phyloP scores from a whole-genome alignment of 2,113 vertebrate genomes.

The Scartelaos histophorus region DNA sequence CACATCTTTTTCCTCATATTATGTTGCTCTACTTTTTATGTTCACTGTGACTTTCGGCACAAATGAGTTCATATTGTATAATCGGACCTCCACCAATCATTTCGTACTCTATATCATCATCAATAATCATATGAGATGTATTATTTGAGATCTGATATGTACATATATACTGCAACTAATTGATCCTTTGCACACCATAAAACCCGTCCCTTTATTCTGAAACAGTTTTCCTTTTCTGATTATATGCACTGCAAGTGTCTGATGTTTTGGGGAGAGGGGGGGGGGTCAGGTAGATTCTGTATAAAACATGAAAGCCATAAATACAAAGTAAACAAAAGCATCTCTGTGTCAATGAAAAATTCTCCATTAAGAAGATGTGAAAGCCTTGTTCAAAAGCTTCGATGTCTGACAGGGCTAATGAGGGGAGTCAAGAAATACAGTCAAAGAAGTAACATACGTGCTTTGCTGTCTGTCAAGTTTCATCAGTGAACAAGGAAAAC shows the following conservation, averaged over 20 bases:
- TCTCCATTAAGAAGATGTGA: not conserved
- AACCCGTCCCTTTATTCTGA: not conserved
- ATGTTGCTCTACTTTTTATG: too few species aligned
- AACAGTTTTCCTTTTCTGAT: too few species aligned
- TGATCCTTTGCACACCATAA: too few species aligned
- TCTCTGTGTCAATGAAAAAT: conserved; percentile 26
- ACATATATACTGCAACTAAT: too few species aligned
- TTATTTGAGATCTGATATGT: too few species aligned
- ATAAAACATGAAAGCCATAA: conserved; percentile 27
- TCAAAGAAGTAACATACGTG: not conserved
- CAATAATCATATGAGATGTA: too few species aligned
- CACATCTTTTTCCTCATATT: too few species aligned
- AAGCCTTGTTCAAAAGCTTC: conserved; percentile 16
- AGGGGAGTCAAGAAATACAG: conserved; percentile 18
- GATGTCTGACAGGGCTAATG: conserved; percentile 34
- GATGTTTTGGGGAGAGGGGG: conserved; percentile 42
- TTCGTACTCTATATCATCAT: too few species aligned
- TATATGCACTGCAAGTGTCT: conserved; percentile 17
- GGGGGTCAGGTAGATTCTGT: not conserved
- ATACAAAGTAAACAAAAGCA: conserved; percentile 23
- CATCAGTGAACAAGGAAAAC: not conserved
- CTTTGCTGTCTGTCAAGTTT: too few species aligned
- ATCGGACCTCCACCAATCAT: not conserved
- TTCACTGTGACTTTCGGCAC: too few species aligned
- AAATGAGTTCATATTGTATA: too few species aligned